A percentile compares a stretch with the other conserved stretches of the same genome.
Conservation (phyloP, 2,888 invertebrate species). For the Helobdella robusta region DNA sequence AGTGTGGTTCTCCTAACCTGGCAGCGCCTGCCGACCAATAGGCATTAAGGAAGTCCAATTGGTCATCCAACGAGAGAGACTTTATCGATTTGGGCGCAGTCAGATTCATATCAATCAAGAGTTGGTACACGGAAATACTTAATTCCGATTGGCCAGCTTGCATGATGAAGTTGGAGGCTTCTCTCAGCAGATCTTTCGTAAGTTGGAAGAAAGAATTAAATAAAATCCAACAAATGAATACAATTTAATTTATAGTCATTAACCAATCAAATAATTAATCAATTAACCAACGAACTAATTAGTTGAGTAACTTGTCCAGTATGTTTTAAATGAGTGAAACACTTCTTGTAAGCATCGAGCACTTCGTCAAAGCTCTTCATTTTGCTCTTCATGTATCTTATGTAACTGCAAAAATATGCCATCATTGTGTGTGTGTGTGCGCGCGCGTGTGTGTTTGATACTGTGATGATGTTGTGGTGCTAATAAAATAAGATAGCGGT, state of each 20-base stretch:
- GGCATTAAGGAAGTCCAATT: slow-evolving; percentile 17
- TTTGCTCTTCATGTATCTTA: neutral
- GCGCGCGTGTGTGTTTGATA: too few relatives aligned
- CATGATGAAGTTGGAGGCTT: slow-evolving; percentile 12
- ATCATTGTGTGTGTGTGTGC: too few relatives aligned
- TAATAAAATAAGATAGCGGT: too few relatives aligned
- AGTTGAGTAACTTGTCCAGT: too few relatives aligned
- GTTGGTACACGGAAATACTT: slow-evolving; percentile 13
- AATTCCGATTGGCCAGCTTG: slow-evolving; percentile 13
- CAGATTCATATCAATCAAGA: slow-evolving; percentile 19
- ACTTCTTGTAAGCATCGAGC: neutral
- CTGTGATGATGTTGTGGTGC: too few relatives aligned
- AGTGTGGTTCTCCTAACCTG: slow-evolving; percentile 15
- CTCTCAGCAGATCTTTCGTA: slow-evolving; percentile 7
- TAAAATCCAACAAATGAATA: too few relatives aligned
- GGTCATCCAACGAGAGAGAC: slow-evolving; percentile 9
- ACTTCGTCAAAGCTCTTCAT: slow-evolving; percentile 6
- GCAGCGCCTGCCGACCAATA: slow-evolving; percentile 5
- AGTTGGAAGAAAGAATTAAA: too few relatives aligned
- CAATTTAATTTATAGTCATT: too few relatives aligned
- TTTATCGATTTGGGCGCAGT: neutral
- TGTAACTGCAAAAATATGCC: neutral
- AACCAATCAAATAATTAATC: too few relatives aligned
- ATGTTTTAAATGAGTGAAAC: too few relatives aligned
- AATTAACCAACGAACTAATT: too few relatives aligned